Evolutionary conservation across 1,140 invertebrate genomes (phyloP).

Genomic region (Euura saliciscinereae): DNA sequence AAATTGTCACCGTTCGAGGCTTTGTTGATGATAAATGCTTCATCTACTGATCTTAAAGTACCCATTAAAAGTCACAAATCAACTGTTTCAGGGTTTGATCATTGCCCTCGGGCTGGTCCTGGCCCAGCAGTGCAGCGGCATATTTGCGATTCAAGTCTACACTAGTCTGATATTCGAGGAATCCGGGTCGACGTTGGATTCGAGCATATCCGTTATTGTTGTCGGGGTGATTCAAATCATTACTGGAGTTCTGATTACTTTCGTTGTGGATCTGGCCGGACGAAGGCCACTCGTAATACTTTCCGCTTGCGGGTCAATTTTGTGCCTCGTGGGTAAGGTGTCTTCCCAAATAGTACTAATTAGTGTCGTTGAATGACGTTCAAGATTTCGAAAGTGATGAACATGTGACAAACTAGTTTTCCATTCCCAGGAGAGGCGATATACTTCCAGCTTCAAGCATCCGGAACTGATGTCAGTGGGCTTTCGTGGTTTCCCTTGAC

Average conservation of each 20-base stretch:
- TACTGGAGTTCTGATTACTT: not conserved
- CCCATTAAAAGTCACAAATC: too few species aligned
- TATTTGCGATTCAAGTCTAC: not conserved
- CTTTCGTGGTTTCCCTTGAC: not conserved
- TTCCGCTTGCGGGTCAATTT: constrained; percentile 48
- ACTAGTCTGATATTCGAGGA: not conserved
- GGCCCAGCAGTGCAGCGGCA: constrained; percentile 21
- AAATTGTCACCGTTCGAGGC: too few species aligned
- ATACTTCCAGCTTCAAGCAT: too few species aligned
- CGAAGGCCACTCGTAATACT: constrained; percentile 14
- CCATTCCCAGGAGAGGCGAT: too few species aligned
- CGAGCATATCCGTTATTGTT: not conserved
- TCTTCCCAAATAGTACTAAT: too few species aligned
- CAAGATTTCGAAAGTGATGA: too few species aligned
- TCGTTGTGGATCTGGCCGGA: constrained; percentile 14
- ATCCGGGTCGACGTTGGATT: accelerated
- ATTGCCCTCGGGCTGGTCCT: not conserved
- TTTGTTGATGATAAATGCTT: too few species aligned
- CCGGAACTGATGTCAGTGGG: too few species aligned
- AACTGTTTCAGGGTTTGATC: not conserved
- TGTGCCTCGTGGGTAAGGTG: too few species aligned
- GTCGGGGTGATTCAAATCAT: not conserved
- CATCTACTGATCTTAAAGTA: too few species aligned
- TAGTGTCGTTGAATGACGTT: too few species aligned
- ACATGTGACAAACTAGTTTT: too few species aligned